Percentiles rank a stretch among this genome's conserved stretches.
Evolutionary conservation across 2,888 invertebrate species (phyloP).

Genomic region (Lumbricus terrestris): DNA sequence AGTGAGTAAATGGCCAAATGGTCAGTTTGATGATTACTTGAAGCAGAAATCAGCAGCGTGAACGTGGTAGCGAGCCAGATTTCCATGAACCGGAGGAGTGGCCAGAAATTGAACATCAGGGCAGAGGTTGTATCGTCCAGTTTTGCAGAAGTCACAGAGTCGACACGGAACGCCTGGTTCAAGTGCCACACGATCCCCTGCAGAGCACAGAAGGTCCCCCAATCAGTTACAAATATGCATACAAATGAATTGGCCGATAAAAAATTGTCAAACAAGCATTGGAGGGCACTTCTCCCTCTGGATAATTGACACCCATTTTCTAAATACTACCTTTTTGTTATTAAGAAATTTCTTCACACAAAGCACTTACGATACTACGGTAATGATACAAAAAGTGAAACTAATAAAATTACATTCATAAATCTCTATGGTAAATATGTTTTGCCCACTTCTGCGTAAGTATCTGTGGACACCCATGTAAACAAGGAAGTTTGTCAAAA

Average conservation of each 20-base stretch:
- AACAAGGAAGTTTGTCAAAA: too few relatives aligned
- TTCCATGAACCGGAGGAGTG: constrained; percentile 91
- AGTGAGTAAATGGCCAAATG: background rate
- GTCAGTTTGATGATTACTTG: constrained; percentile 54
- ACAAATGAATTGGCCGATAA: background rate
- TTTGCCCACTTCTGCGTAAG: too few relatives aligned
- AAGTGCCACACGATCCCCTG: constrained; percentile 87
- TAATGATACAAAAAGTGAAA: too few relatives aligned
- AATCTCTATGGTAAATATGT: too few relatives aligned
- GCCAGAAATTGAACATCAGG: constrained; percentile 84
- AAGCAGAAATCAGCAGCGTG: constrained; percentile 71
- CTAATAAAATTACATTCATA: too few relatives aligned
- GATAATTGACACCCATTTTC: too few relatives aligned
- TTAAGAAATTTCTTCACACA: too few relatives aligned
- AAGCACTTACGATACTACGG: too few relatives aligned
- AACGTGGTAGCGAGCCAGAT: constrained; percentile 79
- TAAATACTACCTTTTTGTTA: too few relatives aligned
- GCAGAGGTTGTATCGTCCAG: constrained; percentile 87
- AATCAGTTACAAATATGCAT: background rate
- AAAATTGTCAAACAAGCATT: background rate
- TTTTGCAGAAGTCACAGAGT: constrained; percentile 79
- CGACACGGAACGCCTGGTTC: constrained; percentile 88
- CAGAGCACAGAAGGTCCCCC: constrained; percentile 9
- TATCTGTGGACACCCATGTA: too few relatives aligned
- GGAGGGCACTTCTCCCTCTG: too few relatives aligned